Evolutionary conservation across 2,888 invertebrate species (phyloP), one percentile per base, ranked within the genome.

Genomic region (Eledone cirrhosa): DNA sequence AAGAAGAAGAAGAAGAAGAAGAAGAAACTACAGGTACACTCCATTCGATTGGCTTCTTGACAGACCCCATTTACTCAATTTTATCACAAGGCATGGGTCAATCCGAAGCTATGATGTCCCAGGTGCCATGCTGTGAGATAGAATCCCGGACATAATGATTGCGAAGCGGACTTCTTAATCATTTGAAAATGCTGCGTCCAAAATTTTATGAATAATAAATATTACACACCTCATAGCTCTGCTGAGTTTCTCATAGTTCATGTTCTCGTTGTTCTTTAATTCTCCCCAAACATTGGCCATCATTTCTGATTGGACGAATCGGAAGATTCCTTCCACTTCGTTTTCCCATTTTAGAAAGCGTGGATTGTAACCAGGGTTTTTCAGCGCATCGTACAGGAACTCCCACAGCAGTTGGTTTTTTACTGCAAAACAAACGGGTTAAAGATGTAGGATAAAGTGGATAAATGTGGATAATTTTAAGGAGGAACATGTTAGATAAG

Each of bases 211-310:
- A 31, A 16, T 31, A 24, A 75, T 77, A 63, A 27, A 76, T 24
- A 67, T 8, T 27, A 77, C 89, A 87, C 90, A 94, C 94, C 95
- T 93, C 95, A 97, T 96, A 33, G 97, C 97, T 82, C 97, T 91
- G 91, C 96, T 96, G 86, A 97, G 93, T 91, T 97, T 97, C 90
- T 97, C 97, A 88, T 96, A 97, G 75, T 95, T 96, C 97, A 97
- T 97, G 89, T 94, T 94, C 77, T 94, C 94, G 89, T 97, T 97
- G 90, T 95, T 94, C 89, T 96, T 96, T 88, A 95, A 92, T 80
- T 94, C 93, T 7, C 96, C 96, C 97, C 97, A 97, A 78, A 96
- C 92, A 87, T 95, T 94, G 0, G 97, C 96, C 16, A 97, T 95
- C 87, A 95, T 94, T 88, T 96, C 96, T 78, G 95, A 95, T 86